These are phyloP conservation scores for Aspidoscelis tigris DNA, from an alignment of 2,113 vertebrate species.

Conservation along the genomic window DNA sequence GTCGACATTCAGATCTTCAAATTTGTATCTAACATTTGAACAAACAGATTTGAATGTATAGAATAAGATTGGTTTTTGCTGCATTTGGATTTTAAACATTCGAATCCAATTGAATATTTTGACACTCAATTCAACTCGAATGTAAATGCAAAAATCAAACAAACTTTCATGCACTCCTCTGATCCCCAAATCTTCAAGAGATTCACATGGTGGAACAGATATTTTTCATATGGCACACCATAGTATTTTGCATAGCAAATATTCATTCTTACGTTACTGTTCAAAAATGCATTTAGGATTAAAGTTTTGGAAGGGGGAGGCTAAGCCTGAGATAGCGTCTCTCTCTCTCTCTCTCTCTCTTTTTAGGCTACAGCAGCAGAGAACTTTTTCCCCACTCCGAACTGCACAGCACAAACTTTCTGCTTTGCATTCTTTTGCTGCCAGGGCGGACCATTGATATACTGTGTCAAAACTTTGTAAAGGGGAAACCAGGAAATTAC, in stretches of 20 bases:
- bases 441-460: slow-evolving; percentile 38
- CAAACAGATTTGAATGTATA: too few relatives aligned
- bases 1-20: too few relatives aligned
- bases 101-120: too few relatives aligned
- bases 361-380: not conserved
- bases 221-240: slow-evolving; percentile 45
- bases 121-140: too few relatives aligned
- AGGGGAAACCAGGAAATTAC: slow-evolving; percentile 67
- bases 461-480: slow-evolving; percentile 47
- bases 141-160: too few relatives aligned
- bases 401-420: not conserved
- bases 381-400: slow-evolving; percentile 24
- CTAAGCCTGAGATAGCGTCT: slow-evolving; percentile 18
- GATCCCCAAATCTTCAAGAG: not conserved
- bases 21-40: too few relatives aligned
- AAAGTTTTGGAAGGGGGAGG: slow-evolving; percentile 53
- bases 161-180: too few relatives aligned
- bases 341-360: slow-evolving; percentile 12
- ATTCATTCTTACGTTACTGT: slow-evolving; percentile 57
- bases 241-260: slow-evolving; percentile 7
- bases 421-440: slow-evolving; percentile 5
- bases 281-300: slow-evolving; percentile 63
- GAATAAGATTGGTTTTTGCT: too few relatives aligned
- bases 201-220: slow-evolving; percentile 15
- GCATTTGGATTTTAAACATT: too few relatives aligned